Percentiles rank a stretch among this genome's conserved stretches.
These are phyloP conservation scores for Zenarchopterus dispar DNA, from an alignment of 2,797 vertebrate genomes.

Conservation along the genomic window DNA sequence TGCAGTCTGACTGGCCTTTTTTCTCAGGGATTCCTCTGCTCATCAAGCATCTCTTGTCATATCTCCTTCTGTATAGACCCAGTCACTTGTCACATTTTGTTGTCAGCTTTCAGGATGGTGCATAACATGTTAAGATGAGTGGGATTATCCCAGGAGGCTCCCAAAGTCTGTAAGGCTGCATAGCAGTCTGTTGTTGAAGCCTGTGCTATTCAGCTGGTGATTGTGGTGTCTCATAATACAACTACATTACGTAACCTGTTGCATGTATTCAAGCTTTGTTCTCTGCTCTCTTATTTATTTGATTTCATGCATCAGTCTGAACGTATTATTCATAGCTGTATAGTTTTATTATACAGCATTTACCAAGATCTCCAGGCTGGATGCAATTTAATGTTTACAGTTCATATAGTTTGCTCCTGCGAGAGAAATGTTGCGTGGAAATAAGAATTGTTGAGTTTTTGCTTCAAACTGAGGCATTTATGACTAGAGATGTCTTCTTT, in stretches of 20 bases:
- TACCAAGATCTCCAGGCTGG: too few relatives aligned
- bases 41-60: slow-evolving; percentile 31
- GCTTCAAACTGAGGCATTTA: too few relatives aligned
- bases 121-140: slow-evolving; percentile 1
- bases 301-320: neutral
- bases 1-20: slow-evolving; percentile 19
- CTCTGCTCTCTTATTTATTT: neutral
- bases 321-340: too few relatives aligned
- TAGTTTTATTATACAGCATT: too few relatives aligned
- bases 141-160: slow-evolving; percentile 2
- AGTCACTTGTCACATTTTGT: slow-evolving; percentile 5
- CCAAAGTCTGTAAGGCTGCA: neutral
- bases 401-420: too few relatives aligned
- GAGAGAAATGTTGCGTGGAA: too few relatives aligned
- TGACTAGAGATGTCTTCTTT: too few relatives aligned
- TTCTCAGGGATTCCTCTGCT: slow-evolving; percentile 19
- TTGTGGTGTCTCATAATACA: neutral
- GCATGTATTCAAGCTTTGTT: neutral
- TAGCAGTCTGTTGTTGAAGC: neutral
- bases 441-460: too few relatives aligned
- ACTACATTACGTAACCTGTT: neutral
- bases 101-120: slow-evolving; percentile 3
- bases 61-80: neutral
- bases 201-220: neutral
- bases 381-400: too few relatives aligned